Percentiles rank a stretch among this genome's conserved stretches.
phyloP scores from a whole-genome alignment of 2,113 vertebrate genomes.

The Eidolon helvum region DNA sequence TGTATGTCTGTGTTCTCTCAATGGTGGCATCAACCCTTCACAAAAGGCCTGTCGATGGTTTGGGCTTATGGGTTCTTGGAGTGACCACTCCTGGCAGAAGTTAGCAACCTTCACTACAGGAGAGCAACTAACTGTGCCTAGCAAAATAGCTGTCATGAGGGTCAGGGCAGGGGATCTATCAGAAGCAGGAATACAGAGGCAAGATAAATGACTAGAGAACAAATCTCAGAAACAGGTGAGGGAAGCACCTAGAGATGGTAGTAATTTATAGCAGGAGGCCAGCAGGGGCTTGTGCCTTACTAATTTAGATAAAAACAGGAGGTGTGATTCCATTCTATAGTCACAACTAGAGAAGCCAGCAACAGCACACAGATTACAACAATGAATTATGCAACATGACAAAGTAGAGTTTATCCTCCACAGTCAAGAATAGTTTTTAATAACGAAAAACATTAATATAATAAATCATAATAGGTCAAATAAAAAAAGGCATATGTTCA shows the following conservation, averaged over 20 bases:
- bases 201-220: not conserved
- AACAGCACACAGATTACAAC: not conserved
- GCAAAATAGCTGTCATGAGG: not conserved
- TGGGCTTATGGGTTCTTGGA: not conserved
- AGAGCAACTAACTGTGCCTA: not conserved
- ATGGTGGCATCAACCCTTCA: not conserved
- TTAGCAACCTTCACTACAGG: not conserved
- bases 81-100: not conserved
- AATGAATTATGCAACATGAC: not conserved
- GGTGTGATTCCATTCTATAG: not conserved
- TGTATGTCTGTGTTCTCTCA: not conserved
- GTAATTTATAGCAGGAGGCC: not conserved
- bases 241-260: not conserved
- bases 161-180: not conserved
- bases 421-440: conserved; percentile 17
- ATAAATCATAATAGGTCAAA: not conserved
- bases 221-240: not conserved
- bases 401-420: not conserved
- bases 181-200: not conserved
- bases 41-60: not conserved
- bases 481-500: not conserved
- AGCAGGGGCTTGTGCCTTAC: not conserved
- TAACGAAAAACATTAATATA: not conserved
- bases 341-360: not conserved
- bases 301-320: not conserved